Conservation (phyloP, 2,113 vertebrate genomes). For the Erpornis zantholeuca region DNA sequence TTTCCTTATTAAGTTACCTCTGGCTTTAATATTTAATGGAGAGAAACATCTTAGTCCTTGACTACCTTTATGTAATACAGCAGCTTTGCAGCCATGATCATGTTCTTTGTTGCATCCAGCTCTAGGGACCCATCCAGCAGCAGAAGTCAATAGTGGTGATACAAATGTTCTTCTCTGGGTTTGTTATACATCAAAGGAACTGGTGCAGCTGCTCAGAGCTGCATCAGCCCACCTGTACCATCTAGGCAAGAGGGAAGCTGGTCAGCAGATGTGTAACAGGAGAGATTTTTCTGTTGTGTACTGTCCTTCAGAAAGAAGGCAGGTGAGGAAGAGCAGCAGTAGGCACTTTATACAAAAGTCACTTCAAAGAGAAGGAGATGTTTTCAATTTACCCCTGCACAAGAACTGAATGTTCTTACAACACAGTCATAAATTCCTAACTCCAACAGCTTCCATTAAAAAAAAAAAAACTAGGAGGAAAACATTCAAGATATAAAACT, state of each 20-base stretch:
- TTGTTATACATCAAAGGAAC: background rate
- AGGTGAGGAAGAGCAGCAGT: background rate
- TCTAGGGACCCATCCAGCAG: background rate
- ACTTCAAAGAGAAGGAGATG: background rate
- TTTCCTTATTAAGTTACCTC: background rate
- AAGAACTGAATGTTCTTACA: background rate
- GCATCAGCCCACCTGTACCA: background rate
- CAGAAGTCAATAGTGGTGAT: background rate
- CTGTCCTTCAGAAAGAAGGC: background rate
- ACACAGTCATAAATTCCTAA: background rate
- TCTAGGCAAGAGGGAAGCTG: background rate
- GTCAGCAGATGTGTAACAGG: background rate
- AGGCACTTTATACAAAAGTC: background rate
- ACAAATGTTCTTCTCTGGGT: background rate
- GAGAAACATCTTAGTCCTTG: background rate
- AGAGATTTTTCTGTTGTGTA: background rate
- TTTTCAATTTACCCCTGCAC: background rate
- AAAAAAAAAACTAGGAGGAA: background rate
- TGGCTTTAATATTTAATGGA: background rate
- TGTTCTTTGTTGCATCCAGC: background rate
- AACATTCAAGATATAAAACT: background rate
- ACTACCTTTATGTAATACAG: background rate
- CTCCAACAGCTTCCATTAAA: background rate
- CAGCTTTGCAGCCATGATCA: background rate
- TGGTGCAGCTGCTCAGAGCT: background rate